These are phyloP conservation scores for Albula goreensis DNA, from an alignment of 2,113 vertebrate genomes.

Conservation along the genomic window DNA sequence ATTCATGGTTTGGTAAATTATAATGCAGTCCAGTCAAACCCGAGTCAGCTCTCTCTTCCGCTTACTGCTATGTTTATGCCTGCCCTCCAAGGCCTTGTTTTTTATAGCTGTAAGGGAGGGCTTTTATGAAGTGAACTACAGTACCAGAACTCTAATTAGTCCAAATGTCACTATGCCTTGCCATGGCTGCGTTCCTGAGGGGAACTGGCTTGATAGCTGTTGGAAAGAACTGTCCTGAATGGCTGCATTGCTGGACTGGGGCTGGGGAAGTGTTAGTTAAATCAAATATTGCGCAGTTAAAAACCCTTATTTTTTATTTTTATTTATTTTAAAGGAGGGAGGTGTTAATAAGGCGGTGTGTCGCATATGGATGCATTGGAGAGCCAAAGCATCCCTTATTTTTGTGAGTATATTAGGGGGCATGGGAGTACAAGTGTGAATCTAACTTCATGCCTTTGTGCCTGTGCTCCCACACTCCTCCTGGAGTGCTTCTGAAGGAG, in stretches of 20 bases:
- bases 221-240: not conserved
- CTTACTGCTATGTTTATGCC: not conserved
- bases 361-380: no score
- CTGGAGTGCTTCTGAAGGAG: not conserved
- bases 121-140: slow-evolving; percentile 2
- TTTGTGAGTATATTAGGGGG: no score
- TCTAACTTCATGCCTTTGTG: not conserved
- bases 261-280: no score
- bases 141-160: slow-evolving; percentile 15
- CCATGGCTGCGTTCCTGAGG: no score
- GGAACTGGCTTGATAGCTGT: no score
- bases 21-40: not conserved
- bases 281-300: not conserved
- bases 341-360: no score
- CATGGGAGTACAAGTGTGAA: no score
- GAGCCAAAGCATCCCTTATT: no score
- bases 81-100: not conserved
- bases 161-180: slow-evolving; percentile 15
- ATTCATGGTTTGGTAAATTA: not conserved
- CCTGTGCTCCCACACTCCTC: not conserved
- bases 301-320: no score
- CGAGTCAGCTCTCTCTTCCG: not conserved
- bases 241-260: not conserved
- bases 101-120: not conserved
- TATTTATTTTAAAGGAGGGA: no score